These are phyloP conservation scores for Glossophaga mutica DNA, from an alignment of 2,797 vertebrate species.

Conservation along the genomic window DNA sequence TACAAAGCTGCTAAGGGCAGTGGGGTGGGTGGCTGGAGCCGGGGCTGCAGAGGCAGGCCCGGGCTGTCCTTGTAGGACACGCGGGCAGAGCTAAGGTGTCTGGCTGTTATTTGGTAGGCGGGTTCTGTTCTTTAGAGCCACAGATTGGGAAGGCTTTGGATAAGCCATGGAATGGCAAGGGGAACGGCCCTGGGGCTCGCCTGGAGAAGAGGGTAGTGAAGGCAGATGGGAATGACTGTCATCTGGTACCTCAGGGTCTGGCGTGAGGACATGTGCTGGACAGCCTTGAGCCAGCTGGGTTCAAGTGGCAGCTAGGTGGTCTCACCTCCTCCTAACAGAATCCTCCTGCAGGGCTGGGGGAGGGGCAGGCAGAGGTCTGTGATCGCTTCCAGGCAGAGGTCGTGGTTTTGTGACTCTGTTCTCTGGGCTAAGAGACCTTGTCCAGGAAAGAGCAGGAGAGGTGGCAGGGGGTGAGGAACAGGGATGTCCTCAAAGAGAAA, in stretches of 20 bases:
- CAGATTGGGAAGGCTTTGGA: background rate
- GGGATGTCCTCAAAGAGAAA: background rate
- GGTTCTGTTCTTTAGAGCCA: background rate
- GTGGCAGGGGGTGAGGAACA: background rate
- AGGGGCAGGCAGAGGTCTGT: background rate
- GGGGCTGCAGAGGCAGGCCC: background rate
- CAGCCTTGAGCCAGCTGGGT: background rate
- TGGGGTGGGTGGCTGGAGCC: background rate
- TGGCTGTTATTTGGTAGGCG: background rate
- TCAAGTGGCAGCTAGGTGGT: background rate
- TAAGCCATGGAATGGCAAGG: background rate
- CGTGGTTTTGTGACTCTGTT: background rate
- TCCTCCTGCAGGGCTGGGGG: background rate
- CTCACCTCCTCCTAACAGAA: background rate
- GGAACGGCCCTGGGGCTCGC: background rate
- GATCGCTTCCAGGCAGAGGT: background rate
- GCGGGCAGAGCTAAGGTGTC: background rate
- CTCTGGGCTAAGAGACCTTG: background rate
- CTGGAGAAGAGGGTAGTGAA: background rate
- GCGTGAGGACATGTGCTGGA: background rate
- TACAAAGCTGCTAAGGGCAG: background rate
- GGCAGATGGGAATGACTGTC: background rate
- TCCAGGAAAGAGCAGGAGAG: background rate
- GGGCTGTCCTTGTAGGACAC: background rate
- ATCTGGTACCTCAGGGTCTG: background rate